These are phyloP conservation scores for Riptortus pedestris DNA, from an alignment of 1,140 invertebrate genomes.

Conservation along the genomic window DNA sequence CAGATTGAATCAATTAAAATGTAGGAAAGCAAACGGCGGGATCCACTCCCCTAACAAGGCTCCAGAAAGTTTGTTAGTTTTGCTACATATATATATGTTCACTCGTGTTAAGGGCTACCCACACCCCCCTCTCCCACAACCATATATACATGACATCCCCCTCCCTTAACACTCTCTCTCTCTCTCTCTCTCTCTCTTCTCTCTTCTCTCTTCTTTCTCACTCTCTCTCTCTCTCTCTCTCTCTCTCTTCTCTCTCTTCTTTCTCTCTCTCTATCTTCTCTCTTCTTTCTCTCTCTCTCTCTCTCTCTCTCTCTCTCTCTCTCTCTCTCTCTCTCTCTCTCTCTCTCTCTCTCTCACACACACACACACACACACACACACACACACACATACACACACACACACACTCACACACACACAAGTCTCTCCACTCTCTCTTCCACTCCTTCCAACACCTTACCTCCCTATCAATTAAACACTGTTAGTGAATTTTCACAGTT, in stretches of 20 bases:
- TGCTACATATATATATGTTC: neutral
- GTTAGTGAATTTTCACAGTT: no score
- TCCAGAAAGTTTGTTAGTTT: neutral
- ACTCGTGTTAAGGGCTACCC: neutral
- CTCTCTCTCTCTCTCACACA: constrained; percentile 5
- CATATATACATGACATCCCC: no score
- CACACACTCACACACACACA: constrained; percentile 5
- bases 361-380: neutral
- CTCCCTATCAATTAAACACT: neutral
- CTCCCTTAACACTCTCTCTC: no score
- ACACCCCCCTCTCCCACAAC: neutral
- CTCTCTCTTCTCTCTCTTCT: neutral
- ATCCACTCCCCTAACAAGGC: neutral
- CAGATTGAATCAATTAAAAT: neutral
- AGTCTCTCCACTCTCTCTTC: neutral
- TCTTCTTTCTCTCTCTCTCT: neutral
- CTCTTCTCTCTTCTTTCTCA: neutral
- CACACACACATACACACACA: constrained; percentile 3
- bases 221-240: no score
- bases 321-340: neutral
- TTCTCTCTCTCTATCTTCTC: no score
- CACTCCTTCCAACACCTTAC: neutral
- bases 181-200: neutral
- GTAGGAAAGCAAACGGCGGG: neutral
- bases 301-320: constrained; percentile 5